Percentiles rank a stretch among this genome's conserved stretches.
phyloP scores from a whole-genome alignment of 2,797 vertebrate genomes.

The Geotrypetes seraphini region DNA sequence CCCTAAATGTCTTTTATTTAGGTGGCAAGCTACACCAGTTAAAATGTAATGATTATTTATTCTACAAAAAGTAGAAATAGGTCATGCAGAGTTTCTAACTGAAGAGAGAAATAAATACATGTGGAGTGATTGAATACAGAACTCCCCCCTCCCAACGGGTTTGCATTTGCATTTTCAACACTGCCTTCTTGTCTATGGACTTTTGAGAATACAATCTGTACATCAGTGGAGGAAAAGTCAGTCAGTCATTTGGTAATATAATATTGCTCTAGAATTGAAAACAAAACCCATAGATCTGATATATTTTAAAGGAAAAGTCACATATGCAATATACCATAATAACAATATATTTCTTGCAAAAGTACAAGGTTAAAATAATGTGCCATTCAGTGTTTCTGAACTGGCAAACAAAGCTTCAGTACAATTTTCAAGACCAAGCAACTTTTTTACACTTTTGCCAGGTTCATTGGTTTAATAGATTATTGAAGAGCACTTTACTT shows the following conservation, averaged over 20 bases:
- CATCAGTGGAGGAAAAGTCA: conserved; percentile 14
- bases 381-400: no score
- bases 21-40: conserved; percentile 14
- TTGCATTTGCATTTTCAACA: conserved; percentile 27
- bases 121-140: conserved; percentile 32
- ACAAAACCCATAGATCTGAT: neutral
- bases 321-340: conserved; percentile 15
- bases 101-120: conserved; percentile 16
- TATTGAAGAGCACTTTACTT: no score
- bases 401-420: no score
- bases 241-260: conserved; percentile 16
- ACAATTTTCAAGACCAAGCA: no score
- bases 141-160: conserved; percentile 14
- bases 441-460: no score
- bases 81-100: conserved; percentile 6
- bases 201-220: conserved; percentile 7
- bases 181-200: conserved; percentile 19
- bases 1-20: conserved; percentile 12
- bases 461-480: no score
- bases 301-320: neutral
- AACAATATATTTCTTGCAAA: no score
- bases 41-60: conserved; percentile 30
- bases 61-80: conserved; percentile 27
- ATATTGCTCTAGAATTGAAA: conserved; percentile 22
- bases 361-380: no score